Base-by-base conservation (phyloP, 2,113 vertebrate genomes). In the Suncus etruscus region DNA sequence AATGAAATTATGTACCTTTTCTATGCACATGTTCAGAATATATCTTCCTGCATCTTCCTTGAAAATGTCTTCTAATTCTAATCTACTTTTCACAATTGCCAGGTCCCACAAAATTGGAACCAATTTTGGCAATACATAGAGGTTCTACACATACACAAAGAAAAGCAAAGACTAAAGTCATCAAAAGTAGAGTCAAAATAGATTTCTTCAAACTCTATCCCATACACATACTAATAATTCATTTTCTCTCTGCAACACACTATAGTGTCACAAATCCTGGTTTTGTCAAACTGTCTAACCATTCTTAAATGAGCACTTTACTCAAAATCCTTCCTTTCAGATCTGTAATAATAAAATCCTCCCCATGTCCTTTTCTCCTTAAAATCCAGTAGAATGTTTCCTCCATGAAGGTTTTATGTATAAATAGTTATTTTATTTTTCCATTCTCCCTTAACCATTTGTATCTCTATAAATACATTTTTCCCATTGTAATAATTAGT, bases 201-300 rank as follows among this genome's bases (percentile, higher is more conserved):
- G 8, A 61, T 61, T 66, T 14, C 32, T 68, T 39, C 80, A 32
- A 4, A 66, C 5, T 8, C 32, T 68, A 48, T 4, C 77, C 14
- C 47, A 50, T 29, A 45, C 11, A 74, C 18, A 3, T 70, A 12
- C 48, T 70, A 9, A 61, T 27, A 8, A 50, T 29, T 25, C 32
- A 11, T 48, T 66, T 78, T 27, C 29, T 27, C 18, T 86, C 20
- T 4, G 66, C 66, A 85, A 8, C 8, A 39, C 3, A 24, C 8
- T 8, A 2, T 31, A 32, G 11, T 1, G 6, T 54, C 25, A 18
- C 15, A 70, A 87, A 0, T 39, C 5, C 11, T 47, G 0, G 1
- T 63, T 50, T 50, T 8, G 4, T 50, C 10, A 31, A 8, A 31
- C 14, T 10, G 7, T 11, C 20, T 31, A 39, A 58, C 54, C 9